Base-by-base conservation (phyloP, 2,113 vertebrate species). In the Pimephales promelas region DNA sequence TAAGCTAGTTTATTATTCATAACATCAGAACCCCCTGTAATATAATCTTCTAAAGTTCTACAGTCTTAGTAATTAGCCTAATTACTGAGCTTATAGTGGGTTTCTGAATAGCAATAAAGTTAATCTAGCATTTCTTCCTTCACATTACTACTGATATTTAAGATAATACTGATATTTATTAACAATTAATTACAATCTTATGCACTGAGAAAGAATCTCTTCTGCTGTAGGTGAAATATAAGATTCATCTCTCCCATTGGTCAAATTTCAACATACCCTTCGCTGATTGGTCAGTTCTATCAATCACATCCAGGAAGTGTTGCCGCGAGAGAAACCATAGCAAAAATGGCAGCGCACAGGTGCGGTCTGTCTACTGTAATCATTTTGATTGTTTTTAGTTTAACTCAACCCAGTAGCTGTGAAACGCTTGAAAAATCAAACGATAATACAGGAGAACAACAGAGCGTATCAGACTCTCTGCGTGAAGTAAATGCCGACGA, bases 341-440 rank as follows among this genome's bases (percentile, higher is more conserved):
- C 36, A 36, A 82, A 94, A 82, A 95, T 94, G 94, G 93, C 92
- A 47, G 86, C 89, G 22, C 10, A 7, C 88, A 86, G 89, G 64
- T 86, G 73, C 59, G 43, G 54, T 22, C 26, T 43, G 40, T 26
- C 0, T 28, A 10, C 49, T 5, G 31, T 76, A 36, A 49, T 88
- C 56, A 31, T 83, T 75, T 13, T 88, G 1, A 13, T 89, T 82
- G 5, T 93, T 10, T 28, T 14, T 16, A 7, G 10, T 64, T 40
- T 90, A 62, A 18, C 66, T 3, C 73, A 83, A 81, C 28, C n/a
- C 40, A 34, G 81, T 52, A 59, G 24, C 5, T 73, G 76, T 68
- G 81, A 79, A 40, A 11, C 6, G 47, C 7, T 62, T 31, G 66
- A 83, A 34, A 75, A 59, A 26, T 10, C 57, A n/a, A 11, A 40